These are phyloP conservation scores for Drosophila colorata DNA, from an alignment of 2,888 invertebrate species.

Conservation along the genomic window DNA sequence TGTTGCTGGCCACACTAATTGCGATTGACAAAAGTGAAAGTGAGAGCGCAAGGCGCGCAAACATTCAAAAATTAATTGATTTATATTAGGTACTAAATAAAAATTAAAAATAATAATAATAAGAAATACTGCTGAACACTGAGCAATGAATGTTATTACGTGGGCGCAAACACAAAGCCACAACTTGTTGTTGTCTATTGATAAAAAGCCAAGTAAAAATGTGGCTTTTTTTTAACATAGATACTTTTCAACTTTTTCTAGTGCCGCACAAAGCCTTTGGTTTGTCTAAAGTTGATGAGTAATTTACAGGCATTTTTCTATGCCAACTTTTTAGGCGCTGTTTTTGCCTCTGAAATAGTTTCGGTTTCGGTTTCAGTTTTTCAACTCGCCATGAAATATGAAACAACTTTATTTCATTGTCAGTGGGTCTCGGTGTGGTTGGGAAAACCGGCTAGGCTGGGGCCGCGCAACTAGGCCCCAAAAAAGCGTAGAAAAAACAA, in stretches of 20 bases:
- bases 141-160: conserved; percentile 25
- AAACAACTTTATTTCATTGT: conserved; percentile 76
- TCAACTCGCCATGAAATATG: conserved; percentile 69
- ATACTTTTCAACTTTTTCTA: conserved; percentile 2
- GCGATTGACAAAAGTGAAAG: conserved; percentile 77
- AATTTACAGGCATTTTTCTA: conserved; percentile 57
- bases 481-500: conserved; percentile 6
- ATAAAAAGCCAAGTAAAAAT: conserved; percentile 3
- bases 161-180: conserved; percentile 30
- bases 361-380: conserved; percentile 39
- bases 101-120: conserved; percentile 5
- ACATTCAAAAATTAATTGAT: conserved; percentile 45
- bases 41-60: conserved; percentile 30
- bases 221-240: background rate
- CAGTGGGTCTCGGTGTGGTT: conserved; percentile 47
- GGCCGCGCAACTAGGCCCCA: conserved; percentile 12
- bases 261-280: conserved; percentile 25
- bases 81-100: conserved; percentile 40
- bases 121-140: too few species aligned
- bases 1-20: conserved; percentile 56
- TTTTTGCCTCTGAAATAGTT: conserved; percentile 53
- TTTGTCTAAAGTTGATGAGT: conserved; percentile 52
- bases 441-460: conserved; percentile 70
- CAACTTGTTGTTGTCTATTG: conserved; percentile 7
- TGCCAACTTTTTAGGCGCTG: conserved; percentile 39